Evolutionary conservation across 2,797 vertebrate species (phyloP).

Genomic region (Kryptopterus vitreolus): DNA sequence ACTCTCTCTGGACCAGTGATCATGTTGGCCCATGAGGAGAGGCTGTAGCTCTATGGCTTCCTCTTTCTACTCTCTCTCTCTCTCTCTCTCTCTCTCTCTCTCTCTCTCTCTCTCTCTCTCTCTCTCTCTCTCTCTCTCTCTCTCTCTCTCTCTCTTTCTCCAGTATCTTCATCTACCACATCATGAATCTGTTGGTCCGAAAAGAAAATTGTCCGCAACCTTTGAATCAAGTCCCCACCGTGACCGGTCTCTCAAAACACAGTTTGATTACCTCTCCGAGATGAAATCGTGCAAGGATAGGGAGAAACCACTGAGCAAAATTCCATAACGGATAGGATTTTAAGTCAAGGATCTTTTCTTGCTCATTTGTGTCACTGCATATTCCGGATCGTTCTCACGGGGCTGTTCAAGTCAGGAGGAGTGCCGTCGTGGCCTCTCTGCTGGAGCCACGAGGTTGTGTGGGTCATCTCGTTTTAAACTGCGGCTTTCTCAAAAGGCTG

Average conservation of each 20-base stretch:
- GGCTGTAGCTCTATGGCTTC: conserved; percentile 15
- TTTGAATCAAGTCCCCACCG: conserved; percentile 31
- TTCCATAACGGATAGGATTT: conserved; percentile 47
- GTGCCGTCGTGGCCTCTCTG: conserved; percentile 10
- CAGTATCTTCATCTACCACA: conserved; percentile 19
- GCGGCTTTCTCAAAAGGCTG: not conserved
- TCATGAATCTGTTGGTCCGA: conserved; percentile 32
- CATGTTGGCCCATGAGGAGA: conserved; percentile 27
- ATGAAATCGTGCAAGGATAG: conserved; percentile 33
- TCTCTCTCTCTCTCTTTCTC: too few species aligned
- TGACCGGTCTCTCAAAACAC: conserved; percentile 33
- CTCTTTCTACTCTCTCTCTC: not conserved
- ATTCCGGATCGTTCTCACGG: conserved; percentile 33
- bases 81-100: too few species aligned
- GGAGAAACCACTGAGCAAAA: conserved; percentile 22
- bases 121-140: too few species aligned
- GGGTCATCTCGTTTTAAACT: conserved; percentile 1
- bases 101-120: too few species aligned
- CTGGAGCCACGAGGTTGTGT: conserved; percentile 15
- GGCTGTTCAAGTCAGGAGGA: conserved; percentile 25
- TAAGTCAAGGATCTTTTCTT: conserved; percentile 40
- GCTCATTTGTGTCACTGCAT: conserved; percentile 30
- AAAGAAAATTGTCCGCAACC: conserved; percentile 27
- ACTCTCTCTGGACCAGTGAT: conserved; percentile 40
- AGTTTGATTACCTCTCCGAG: conserved; percentile 35